phyloP scores from a whole-genome alignment of 2,888 invertebrate genomes.

The Subacronicta megacephala region DNA sequence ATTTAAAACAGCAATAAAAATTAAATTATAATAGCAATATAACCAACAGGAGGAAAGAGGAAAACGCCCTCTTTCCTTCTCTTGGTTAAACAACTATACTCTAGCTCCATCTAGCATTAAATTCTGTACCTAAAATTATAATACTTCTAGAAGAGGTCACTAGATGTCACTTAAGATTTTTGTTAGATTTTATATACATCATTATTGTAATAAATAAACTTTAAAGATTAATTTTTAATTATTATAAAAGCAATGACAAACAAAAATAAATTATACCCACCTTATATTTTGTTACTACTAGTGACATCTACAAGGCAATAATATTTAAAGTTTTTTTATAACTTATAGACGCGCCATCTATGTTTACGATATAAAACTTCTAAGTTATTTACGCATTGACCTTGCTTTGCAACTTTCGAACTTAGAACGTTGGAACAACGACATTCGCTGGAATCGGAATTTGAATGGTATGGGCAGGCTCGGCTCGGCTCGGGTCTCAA shows the following conservation, averaged over 20 bases:
- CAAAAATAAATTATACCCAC: too few species aligned
- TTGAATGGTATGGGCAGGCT: constrained; percentile 78
- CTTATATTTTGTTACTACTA: not conserved
- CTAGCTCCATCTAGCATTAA: constrained; percentile 24
- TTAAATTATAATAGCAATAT: too few species aligned
- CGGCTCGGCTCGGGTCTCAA: constrained; percentile 64
- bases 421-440: constrained; percentile 80
- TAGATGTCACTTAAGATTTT: too few species aligned
- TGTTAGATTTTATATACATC: too few species aligned
- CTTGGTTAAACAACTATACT: too few species aligned
- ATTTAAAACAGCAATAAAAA: too few species aligned
- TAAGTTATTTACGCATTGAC: constrained; percentile 71
- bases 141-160: too few species aligned
- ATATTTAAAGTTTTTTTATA: not conserved
- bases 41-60: too few species aligned
- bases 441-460: constrained; percentile 78
- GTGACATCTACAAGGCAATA: constrained; percentile 47
- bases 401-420: constrained; percentile 85
- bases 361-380: constrained; percentile 36
- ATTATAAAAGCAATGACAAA: too few species aligned
- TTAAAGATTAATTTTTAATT: too few species aligned
- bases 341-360: constrained; percentile 69
- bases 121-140: not conserved
- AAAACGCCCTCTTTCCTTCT: too few species aligned
- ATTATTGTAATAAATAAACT: too few species aligned